A percentile compares a stretch with the other conserved stretches of the same genome.
phyloP scores from a whole-genome alignment of 2,797 vertebrate genomes.

The Tangara arthus region DNA sequence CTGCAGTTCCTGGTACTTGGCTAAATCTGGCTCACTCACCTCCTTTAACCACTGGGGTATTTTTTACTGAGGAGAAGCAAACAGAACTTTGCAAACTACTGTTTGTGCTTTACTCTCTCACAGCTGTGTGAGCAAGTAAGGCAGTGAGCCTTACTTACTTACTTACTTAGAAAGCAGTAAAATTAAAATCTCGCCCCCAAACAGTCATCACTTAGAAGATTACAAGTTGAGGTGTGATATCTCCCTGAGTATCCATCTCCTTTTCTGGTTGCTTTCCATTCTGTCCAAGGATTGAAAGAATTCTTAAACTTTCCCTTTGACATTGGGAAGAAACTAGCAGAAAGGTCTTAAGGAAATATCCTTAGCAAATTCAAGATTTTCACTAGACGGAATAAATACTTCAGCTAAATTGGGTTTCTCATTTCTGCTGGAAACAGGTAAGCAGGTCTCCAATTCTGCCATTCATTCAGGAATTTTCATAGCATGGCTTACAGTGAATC shows the following conservation, averaged over 20 bases:
- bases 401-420: not conserved
- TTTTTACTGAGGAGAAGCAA: not conserved
- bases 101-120: not conserved
- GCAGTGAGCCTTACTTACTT: not conserved
- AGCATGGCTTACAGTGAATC: not conserved
- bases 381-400: not conserved
- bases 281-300: not conserved
- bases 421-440: not conserved
- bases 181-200: not conserved
- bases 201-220: not conserved
- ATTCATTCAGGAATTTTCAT: not conserved
- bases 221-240: not conserved
- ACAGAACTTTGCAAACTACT: not conserved
- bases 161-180: not conserved
- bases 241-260: not conserved
- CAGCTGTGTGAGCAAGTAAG: not conserved
- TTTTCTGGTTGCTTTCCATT: not conserved
- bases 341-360: not conserved
- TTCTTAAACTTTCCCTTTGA: not conserved
- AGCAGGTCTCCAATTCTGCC: not conserved
- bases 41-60: not conserved
- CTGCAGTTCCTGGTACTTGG: not conserved
- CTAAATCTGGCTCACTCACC: not conserved
- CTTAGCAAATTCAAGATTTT: not conserved
- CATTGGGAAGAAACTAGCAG: not conserved